Base-by-base conservation (phyloP, 92 coral and sea anemone genomes). In the Plumapathes pennacea region DNA sequence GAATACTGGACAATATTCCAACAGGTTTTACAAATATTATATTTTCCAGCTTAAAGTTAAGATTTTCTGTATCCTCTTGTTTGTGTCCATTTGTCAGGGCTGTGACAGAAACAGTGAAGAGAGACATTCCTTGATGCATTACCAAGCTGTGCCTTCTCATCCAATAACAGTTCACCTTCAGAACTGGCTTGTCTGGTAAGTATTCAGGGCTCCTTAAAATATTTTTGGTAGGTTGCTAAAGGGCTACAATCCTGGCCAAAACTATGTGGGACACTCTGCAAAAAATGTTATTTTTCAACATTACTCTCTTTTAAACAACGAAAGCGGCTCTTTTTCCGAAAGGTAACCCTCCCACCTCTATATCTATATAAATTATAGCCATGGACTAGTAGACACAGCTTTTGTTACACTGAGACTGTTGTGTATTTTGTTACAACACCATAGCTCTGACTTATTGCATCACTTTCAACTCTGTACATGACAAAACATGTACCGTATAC, bases 171-270 rank as follows among this genome's bases (percentile, higher is more conserved):
- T 84, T 11, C 75, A 88, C 64, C 74, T 92, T 18, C 76, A 79
- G 49, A 83, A 81, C 32, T 71, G 90, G 86, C 56, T 88, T 29
- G 86, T 84, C 5, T 92, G 98, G 98, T 92, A 63, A 58, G 89
- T 47, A 32, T 20, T 27, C 10, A 32, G 29, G 37, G 11, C 2
- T 17, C 30, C 10, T 28, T 10, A 24, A 9, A 18, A 33, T 30
- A 10, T 30, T 1, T 11, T 54, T 5, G 2, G 14, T 7, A 19
- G 6, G 26, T 4, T 6, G 8, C 21, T 10, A 47, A 47, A 21
- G n/a, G 24, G 4, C 9, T 21, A 17, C 24, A 17, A 5, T 17
- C 6, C 26, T 47, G 28, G n/a, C n/a, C n/a, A n/a, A n/a, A n/a
- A n/a, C n/a, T n/a, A n/a, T n/a, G n/a, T n/a, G n/a, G n/a, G n/a